A percentile compares a stretch with the other conserved stretches of the same genome.
These are phyloP conservation scores for Allobates femoralis DNA, from an alignment of 2,797 vertebrate genomes.

Conservation along the genomic window DNA sequence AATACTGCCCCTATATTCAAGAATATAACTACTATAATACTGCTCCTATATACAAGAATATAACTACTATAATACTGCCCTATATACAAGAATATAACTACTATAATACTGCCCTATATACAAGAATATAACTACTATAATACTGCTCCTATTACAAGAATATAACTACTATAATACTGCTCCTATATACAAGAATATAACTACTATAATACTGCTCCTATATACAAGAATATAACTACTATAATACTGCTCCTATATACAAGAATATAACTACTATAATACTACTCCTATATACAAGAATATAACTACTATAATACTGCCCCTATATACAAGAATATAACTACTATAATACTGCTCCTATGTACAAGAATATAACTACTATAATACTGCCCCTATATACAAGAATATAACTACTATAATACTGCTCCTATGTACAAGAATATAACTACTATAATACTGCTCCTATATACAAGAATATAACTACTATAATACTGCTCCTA, in stretches of 20 bases:
- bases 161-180: conserved; percentile 9
- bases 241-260: not conserved
- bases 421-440: too few relatives aligned
- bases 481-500: too few relatives aligned
- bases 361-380: conserved; percentile 2
- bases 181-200: conserved; percentile 7
- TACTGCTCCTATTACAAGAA: conserved; percentile 1
- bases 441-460: too few relatives aligned
- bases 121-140: conserved; percentile 23
- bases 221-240: conserved; percentile 12
- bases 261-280: conserved; percentile 21
- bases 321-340: conserved; percentile 7
- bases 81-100: conserved; percentile 13
- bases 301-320: conserved; percentile 14
- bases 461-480: too few relatives aligned
- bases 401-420: conserved; percentile 13
- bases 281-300: not conserved
- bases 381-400: not conserved
- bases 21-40: conserved; percentile 16
- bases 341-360: conserved; percentile 10
- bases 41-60: conserved; percentile 3
- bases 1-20: not conserved
- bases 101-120: conserved; percentile 6
- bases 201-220: conserved; percentile 3
- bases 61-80: not conserved